Percentiles rank a stretch among this genome's conserved stretches.
phyloP scores from a whole-genome alignment of 1,140 invertebrate genomes.

The Drosophila nigrodunni region DNA sequence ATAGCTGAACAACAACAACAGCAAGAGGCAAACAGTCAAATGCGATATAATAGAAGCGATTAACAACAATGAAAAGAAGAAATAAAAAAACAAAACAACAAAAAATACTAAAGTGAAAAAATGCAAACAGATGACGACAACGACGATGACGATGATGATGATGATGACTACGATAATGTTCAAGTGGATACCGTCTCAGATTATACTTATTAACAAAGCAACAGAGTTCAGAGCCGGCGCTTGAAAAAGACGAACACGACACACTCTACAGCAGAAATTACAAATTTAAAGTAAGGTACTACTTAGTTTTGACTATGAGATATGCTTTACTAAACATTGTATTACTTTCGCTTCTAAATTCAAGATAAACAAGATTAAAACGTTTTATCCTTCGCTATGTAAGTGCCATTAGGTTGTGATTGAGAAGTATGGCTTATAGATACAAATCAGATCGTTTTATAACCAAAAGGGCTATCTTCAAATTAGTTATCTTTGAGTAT shows the following conservation, averaged over 20 bases:
- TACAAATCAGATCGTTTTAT: too few species aligned
- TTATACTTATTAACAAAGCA: constrained; percentile 40
- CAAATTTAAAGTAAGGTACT: neutral
- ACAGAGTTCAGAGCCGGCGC: neutral
- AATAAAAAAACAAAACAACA: constrained; percentile 13
- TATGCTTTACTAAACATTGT: too few species aligned
- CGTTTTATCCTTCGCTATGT: too few species aligned
- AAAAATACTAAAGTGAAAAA: neutral
- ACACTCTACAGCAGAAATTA: neutral
- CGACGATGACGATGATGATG: constrained; percentile 6
- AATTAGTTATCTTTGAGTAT: too few species aligned
- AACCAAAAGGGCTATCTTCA: too few species aligned
- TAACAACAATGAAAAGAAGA: constrained; percentile 74
- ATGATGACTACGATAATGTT: constrained; percentile 22
- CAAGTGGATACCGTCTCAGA: constrained; percentile 29
- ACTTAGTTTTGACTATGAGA: too few species aligned
- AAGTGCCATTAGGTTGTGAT: too few species aligned
- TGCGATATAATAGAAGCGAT: constrained; percentile 80
- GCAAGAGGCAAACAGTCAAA: constrained; percentile 32
- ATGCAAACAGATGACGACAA: constrained; percentile 36
- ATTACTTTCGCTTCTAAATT: too few species aligned
- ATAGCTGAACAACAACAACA: constrained; percentile 36
- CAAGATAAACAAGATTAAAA: too few species aligned
- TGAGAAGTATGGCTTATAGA: too few species aligned
- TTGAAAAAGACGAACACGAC: neutral